These are phyloP conservation scores for Chelmon rostratus DNA, from an alignment of 2,797 vertebrate species.

Conservation along the genomic window DNA sequence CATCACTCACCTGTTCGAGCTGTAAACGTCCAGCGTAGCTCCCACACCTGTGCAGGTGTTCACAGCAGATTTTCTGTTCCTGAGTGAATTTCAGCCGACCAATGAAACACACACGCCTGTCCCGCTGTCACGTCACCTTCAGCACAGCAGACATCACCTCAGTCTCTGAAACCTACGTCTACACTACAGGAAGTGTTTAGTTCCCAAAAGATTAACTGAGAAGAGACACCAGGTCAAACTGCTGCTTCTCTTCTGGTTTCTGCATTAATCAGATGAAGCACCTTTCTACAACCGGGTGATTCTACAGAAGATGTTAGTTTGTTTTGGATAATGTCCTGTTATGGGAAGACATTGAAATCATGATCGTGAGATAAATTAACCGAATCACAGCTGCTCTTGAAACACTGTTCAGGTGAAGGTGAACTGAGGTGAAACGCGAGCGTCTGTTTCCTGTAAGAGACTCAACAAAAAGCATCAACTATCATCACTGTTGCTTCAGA, in stretches of 20 bases:
- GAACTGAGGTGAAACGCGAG: neutral
- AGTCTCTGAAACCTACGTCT: neutral
- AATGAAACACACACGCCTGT: neutral
- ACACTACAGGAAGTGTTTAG: neutral
- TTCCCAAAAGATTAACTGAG: neutral
- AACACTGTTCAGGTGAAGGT: too few relatives aligned
- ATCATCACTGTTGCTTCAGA: conserved; percentile 77
- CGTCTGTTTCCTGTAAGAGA: neutral
- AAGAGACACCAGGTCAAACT: too few relatives aligned
- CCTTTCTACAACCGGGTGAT: neutral
- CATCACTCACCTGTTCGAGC: neutral
- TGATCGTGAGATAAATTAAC: neutral
- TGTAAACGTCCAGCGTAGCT: neutral
- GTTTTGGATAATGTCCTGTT: neutral
- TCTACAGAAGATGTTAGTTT: neutral
- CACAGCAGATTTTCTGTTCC: conserved; percentile 38
- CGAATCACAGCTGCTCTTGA: neutral
- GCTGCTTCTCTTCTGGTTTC: neutral
- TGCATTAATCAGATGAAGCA: neutral
- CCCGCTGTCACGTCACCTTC: conserved; percentile 17
- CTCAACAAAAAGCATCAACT: conserved; percentile 34
- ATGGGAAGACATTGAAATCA: neutral
- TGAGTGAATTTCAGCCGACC: neutral
- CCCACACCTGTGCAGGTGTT: too few relatives aligned
- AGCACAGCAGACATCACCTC: neutral